These are phyloP conservation scores for Pteropus rufus DNA, from an alignment of 2,797 vertebrate species.

Conservation along the genomic window DNA sequence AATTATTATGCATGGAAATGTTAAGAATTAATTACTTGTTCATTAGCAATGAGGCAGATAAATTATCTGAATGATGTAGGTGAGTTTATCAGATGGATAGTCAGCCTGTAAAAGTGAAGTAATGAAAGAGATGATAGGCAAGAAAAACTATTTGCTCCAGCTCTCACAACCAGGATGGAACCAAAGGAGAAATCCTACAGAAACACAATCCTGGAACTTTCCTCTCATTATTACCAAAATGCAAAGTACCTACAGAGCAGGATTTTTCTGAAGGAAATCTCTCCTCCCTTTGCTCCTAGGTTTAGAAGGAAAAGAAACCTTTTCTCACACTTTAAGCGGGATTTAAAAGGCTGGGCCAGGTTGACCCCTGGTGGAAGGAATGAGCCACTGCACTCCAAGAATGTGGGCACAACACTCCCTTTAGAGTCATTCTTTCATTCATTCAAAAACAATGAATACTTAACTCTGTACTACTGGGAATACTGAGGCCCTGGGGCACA, in stretches of 20 bases:
- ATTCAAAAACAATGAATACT: neutral
- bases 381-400: neutral
- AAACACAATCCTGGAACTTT: neutral
- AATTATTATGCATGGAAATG: neutral
- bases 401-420: neutral
- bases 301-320: neutral
- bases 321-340: neutral
- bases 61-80: neutral
- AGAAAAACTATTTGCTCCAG: neutral
- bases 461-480: neutral
- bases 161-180: neutral
- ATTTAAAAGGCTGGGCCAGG: neutral
- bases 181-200: neutral
- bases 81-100: neutral
- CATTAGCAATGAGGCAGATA: neutral
- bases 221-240: neutral
- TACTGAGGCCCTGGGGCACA: neutral
- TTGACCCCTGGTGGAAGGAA: conserved; percentile 44
- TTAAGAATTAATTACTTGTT: conserved; percentile 13
- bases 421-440: neutral
- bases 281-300: neutral
- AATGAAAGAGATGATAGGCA: neutral
- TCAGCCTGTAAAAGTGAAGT: neutral
- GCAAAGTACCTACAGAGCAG: neutral
- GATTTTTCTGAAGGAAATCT: neutral